A percentile compares a stretch with the other conserved stretches of the same genome.
phyloP scores from a whole-genome alignment of 2,888 invertebrate species.

The Hirtodrosophila cameraria region DNA sequence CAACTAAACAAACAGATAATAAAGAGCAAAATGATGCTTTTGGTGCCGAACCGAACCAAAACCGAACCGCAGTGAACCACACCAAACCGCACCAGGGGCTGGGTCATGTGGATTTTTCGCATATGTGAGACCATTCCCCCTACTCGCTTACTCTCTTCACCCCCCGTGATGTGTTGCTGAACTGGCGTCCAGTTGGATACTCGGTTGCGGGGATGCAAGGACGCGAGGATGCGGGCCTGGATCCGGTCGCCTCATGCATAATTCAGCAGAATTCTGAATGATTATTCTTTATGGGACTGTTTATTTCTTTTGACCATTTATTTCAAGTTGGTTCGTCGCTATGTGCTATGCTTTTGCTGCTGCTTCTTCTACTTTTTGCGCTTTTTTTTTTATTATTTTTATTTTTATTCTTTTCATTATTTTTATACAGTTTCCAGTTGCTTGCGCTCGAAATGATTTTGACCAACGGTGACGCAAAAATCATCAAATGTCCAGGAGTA shows the following conservation, averaged over 20 bases:
- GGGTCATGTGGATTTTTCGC: constrained; percentile 58
- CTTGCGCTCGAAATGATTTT: constrained; percentile 80
- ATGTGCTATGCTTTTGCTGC: constrained; percentile 35
- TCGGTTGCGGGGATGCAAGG: constrained; percentile 28
- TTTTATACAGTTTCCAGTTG: constrained; percentile 82
- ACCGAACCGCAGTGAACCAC: constrained; percentile 8
- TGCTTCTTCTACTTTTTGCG: constrained; percentile 2
- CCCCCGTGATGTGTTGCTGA: constrained; percentile 39
- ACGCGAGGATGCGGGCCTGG: constrained; percentile 16
- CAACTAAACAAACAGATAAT: constrained; percentile 77
- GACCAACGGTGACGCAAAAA: constrained; percentile 79
- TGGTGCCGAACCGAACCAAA: constrained; percentile 13
- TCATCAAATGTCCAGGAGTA: constrained; percentile 67
- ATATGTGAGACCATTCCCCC: constrained; percentile 61
- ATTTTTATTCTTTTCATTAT: constrained; percentile 62
- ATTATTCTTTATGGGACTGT: constrained; percentile 84
- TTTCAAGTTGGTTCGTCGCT: constrained; percentile 77
- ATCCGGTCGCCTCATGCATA: constrained; percentile 81
- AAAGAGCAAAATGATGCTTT: constrained; percentile 77
- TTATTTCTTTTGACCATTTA: constrained; percentile 84
- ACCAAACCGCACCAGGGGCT: constrained; percentile 1
- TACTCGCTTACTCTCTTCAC: no score
- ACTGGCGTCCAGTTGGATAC: constrained; percentile 58
- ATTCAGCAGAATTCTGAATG: constrained; percentile 84
- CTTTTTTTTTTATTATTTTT: constrained; percentile 20